A percentile compares a stretch with the other conserved stretches of the same genome.
Conservation (phyloP, 2,888 invertebrate genomes). For the Piscicola geometra region DNA sequence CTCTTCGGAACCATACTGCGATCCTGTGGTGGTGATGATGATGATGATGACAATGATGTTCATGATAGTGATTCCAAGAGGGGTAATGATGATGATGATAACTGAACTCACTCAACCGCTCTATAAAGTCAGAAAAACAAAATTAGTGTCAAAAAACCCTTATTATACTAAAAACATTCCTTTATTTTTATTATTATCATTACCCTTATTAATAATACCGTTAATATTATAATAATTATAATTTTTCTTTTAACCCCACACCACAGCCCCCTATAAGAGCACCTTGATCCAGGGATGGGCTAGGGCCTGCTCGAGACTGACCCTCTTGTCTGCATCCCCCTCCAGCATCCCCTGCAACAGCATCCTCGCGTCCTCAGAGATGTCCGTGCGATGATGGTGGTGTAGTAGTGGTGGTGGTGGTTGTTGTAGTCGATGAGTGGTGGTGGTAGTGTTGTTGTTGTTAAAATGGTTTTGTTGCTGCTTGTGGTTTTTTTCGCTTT, state of each 20-base stretch:
- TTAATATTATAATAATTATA: no score
- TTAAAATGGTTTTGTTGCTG: no score
- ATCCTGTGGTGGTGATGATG: slow-evolving; percentile 63
- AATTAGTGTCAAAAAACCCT: neutral
- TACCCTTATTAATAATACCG: neutral
- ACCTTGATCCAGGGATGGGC: slow-evolving; percentile 95
- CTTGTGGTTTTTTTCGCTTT: no score
- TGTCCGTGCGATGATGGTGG: slow-evolving; percentile 78
- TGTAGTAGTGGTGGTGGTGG: no score
- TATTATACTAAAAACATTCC: neutral
- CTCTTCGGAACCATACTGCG: slow-evolving; percentile 82
- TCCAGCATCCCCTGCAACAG: slow-evolving; percentile 86
- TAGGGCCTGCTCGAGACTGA: slow-evolving; percentile 89
- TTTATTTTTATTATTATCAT: neutral
- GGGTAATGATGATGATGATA: neutral
- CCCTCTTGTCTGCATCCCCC: slow-evolving; percentile 81
- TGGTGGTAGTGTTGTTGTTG: no score
- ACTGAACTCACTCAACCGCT: no score
- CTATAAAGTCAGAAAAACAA: no score
- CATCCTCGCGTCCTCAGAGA: slow-evolving; percentile 91
- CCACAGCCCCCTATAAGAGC: slow-evolving; percentile 42
- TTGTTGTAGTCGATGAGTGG: slow-evolving; percentile 58
- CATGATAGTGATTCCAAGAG: no score
- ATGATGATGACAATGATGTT: neutral
- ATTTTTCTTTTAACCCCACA: no score